Evolutionary conservation across 2,797 vertebrate genomes (phyloP).

Genomic region (Crenichthys baileyi): DNA sequence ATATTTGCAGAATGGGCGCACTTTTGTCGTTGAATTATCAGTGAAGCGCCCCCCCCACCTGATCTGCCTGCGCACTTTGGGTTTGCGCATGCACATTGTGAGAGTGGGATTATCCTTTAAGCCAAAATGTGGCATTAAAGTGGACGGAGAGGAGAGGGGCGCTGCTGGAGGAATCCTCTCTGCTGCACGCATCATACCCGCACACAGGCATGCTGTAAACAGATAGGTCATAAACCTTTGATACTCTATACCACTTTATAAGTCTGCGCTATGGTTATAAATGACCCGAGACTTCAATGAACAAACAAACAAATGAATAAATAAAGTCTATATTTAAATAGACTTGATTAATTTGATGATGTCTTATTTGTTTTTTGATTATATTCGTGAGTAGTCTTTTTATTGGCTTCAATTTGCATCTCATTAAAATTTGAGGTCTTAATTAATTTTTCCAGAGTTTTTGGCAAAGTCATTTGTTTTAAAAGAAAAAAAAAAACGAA

Average conservation of each 20-base stretch:
- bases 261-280: not conserved
- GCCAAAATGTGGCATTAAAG: slow-evolving; percentile 46
- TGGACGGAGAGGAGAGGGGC: slow-evolving; percentile 17
- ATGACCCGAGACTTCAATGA: not conserved
- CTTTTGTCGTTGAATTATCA: slow-evolving; percentile 16
- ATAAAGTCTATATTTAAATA: not conserved
- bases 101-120: slow-evolving; percentile 76
- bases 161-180: slow-evolving; percentile 24
- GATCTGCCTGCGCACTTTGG: slow-evolving; percentile 20
- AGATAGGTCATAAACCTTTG: not conserved
- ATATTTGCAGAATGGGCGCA: slow-evolving; percentile 1
- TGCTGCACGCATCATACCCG: not conserved
- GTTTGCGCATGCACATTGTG: slow-evolving; percentile 75
- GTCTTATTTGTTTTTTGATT: not conserved
- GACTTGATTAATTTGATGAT: not conserved
- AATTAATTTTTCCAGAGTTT: too few relatives aligned
- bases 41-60: slow-evolving; percentile 12
- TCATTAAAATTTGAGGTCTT: too few relatives aligned
- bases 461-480: not conserved
- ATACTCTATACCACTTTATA: not conserved
- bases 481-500: not conserved
- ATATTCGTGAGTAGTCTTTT: not conserved
- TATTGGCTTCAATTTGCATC: too few relatives aligned
- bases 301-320: not conserved
- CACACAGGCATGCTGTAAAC: not conserved